phyloP scores from a whole-genome alignment of 2,888 invertebrate genomes.

The Troglohyphantes excavatus region DNA sequence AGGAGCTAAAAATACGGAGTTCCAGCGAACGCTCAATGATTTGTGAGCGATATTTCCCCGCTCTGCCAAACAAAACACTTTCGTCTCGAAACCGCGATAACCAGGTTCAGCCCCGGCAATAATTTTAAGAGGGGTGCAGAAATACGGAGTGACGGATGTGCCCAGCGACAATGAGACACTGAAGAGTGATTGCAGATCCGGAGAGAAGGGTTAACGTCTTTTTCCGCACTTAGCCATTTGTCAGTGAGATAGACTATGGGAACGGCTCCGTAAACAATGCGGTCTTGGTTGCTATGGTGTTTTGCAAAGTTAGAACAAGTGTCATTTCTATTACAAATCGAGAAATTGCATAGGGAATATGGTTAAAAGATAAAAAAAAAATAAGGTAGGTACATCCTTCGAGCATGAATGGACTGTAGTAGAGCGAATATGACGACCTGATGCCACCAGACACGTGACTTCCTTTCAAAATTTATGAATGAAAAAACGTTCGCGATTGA shows the following conservation, averaged over 20 bases:
- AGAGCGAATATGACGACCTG: no score
- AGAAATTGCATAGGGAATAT: no score
- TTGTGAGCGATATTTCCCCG: not conserved
- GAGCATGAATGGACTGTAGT: no score
- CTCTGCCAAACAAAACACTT: slow-evolving; percentile 41
- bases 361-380: no score
- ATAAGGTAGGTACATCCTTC: no score
- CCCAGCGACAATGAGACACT: slow-evolving; percentile 33
- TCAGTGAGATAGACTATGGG: not conserved
- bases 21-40: not conserved
- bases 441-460: no score
- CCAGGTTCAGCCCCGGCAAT: slow-evolving; percentile 10
- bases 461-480: no score
- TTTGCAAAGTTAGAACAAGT: not conserved
- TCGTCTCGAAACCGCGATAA: slow-evolving; percentile 9
- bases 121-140: slow-evolving; percentile 25
- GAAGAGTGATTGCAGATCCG: not conserved
- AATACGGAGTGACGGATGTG: slow-evolving; percentile 27
- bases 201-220: not conserved
- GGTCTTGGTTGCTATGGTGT: not conserved
- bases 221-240: no score
- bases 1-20: not conserved
- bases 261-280: not conserved
- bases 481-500: no score
- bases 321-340: not conserved